Conservation (phyloP, 2,888 invertebrate species). For the Cantharis lateralis region DNA sequence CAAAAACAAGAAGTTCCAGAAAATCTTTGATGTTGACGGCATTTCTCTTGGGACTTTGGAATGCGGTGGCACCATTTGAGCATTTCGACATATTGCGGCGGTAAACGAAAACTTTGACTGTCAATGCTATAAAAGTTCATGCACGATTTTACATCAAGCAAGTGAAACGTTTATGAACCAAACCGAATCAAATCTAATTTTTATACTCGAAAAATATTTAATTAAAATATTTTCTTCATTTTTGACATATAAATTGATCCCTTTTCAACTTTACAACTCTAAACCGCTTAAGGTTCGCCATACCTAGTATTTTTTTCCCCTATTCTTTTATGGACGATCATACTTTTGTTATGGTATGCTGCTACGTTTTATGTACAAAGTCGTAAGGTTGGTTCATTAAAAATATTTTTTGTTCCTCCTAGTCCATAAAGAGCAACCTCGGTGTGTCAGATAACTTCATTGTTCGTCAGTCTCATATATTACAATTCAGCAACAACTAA, state of each 20-base stretch:
- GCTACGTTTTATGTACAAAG: background rate
- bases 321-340: background rate
- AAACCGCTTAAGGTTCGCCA: background rate
- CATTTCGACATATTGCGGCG: conserved; percentile 27
- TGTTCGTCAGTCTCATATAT: background rate
- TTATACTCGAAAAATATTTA: background rate
- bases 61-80: conserved; percentile 7
- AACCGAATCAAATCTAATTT: background rate
- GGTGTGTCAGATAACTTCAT: background rate
- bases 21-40: conserved; percentile 27
- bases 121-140: conserved; percentile 19
- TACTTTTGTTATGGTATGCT: background rate
- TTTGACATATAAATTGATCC: background rate
- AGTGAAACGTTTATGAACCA: background rate
- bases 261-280: background rate
- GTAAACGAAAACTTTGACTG: conserved; percentile 24
- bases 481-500: background rate
- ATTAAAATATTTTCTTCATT: background rate
- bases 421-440: background rate
- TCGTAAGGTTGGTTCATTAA: background rate
- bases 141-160: background rate
- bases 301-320: background rate
- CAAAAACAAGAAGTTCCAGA: conserved; percentile 23
- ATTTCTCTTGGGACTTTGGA: conserved; percentile 20
- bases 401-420: background rate